These are phyloP conservation scores for Megaceryle alcyon DNA, from an alignment of 2,797 vertebrate species.

Conservation along the genomic window DNA sequence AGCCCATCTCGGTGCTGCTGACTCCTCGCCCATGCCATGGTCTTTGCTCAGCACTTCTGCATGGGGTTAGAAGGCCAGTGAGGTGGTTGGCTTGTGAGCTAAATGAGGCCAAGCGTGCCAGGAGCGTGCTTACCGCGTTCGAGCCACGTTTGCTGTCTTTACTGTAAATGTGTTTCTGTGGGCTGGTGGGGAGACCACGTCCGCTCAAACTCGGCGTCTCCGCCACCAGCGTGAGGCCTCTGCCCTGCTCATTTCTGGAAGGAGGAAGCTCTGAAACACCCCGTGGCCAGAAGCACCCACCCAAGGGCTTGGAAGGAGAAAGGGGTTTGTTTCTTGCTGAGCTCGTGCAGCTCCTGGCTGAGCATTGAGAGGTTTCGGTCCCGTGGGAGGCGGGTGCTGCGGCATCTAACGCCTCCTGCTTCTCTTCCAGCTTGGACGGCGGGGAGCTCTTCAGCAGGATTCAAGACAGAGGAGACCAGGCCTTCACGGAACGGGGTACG, in stretches of 20 bases:
- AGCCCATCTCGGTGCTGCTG: rapidly evolving
- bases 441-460: conserved; percentile 98
- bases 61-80: rapidly evolving
- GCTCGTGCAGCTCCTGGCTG: background rate
- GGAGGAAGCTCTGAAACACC: background rate
- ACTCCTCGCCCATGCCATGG: rapidly evolving
- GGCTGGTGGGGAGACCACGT: conserved; percentile 13
- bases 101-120: background rate
- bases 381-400: rapidly evolving
- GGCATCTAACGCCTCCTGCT: rapidly evolving
- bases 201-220: rapidly evolving
- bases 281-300: background rate
- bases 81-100: background rate
- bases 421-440: conserved; percentile 90
- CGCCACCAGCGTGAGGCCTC: rapidly evolving
- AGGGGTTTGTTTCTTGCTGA: background rate
- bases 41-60: conserved; percentile 24
- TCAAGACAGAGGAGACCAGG: conserved; percentile 97
- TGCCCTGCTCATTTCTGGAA: background rate
- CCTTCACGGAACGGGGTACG: conserved; percentile 96
- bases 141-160: background rate
- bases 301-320: background rate
- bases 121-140: background rate
- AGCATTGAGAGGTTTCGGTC: background rate
- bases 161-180: background rate